These are phyloP conservation scores for Cacoxenus indagator DNA, from an alignment of 2,888 invertebrate species.

Conservation along the genomic window DNA sequence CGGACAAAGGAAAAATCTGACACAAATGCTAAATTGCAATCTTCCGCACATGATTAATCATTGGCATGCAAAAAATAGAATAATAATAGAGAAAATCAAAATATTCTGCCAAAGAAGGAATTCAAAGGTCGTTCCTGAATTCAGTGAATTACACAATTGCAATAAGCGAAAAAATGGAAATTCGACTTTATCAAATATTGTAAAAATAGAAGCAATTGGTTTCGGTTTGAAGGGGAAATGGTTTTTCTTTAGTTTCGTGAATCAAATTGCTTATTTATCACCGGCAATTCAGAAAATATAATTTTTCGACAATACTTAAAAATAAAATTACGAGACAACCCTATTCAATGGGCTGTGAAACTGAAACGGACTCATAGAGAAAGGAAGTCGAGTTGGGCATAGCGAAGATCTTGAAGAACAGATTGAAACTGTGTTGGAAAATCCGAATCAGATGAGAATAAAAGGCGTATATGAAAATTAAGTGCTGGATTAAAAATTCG, in stretches of 20 bases:
- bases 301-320: conserved; percentile 34
- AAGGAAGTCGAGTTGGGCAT: background rate
- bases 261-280: conserved; percentile 51
- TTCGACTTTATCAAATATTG: too few species aligned
- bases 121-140: background rate
- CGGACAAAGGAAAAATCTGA: too few species aligned
- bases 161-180: background rate
- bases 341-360: conserved; percentile 9
- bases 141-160: background rate
- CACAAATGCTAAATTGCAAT: background rate
- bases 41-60: conserved; percentile 5
- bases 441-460: too few species aligned
- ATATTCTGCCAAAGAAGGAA: background rate
- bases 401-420: too few species aligned
- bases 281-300: conserved; percentile 26
- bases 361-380: background rate
- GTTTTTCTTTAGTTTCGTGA: conserved; percentile 42
- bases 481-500: too few species aligned
- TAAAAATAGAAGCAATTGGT: too few species aligned
- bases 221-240: background rate
- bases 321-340: conserved; percentile 56
- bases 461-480: too few species aligned
- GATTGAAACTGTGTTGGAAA: too few species aligned
- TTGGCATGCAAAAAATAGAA: background rate
- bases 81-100: background rate